phyloP scores from a whole-genome alignment of 1,140 invertebrate genomes.

The Scaptomyza montana region DNA sequence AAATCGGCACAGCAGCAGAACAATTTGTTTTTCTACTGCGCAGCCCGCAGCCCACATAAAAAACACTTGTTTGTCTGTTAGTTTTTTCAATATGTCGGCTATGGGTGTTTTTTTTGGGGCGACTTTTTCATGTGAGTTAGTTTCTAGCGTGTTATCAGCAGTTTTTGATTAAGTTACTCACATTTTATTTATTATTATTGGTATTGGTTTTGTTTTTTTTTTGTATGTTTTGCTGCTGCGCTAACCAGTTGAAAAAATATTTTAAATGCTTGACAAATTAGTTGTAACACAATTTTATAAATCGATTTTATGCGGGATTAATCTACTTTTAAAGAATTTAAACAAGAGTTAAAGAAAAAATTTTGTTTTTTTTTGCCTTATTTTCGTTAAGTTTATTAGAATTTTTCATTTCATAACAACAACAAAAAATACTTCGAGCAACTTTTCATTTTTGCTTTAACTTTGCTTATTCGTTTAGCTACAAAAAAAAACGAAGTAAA shows the following conservation, averaged over 20 bases:
- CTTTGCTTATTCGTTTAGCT: neutral
- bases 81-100: neutral
- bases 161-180: conserved; percentile 21
- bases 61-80: neutral
- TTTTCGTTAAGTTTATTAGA: too few species aligned
- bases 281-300: neutral
- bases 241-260: conserved; percentile 37
- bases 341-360: too few species aligned
- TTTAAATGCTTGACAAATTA: conserved; percentile 22
- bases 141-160: conserved; percentile 2
- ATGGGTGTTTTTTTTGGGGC: too few species aligned
- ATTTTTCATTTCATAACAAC: too few species aligned
- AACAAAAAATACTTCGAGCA: neutral
- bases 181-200: conserved; percentile 42
- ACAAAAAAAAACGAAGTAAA: too few species aligned
- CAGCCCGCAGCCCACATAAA: neutral
- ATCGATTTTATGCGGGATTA: conserved; percentile 5
- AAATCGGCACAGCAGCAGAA: neutral
- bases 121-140: conserved; percentile 13
- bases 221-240: neutral
- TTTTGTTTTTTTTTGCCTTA: too few species aligned
- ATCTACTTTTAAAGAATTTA: conserved; percentile 4
- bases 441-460: neutral
- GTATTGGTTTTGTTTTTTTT: conserved; percentile 14
- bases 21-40: too few species aligned